Conservation (phyloP, 2,888 invertebrate genomes). For the Lasioglossum marginatum region DNA sequence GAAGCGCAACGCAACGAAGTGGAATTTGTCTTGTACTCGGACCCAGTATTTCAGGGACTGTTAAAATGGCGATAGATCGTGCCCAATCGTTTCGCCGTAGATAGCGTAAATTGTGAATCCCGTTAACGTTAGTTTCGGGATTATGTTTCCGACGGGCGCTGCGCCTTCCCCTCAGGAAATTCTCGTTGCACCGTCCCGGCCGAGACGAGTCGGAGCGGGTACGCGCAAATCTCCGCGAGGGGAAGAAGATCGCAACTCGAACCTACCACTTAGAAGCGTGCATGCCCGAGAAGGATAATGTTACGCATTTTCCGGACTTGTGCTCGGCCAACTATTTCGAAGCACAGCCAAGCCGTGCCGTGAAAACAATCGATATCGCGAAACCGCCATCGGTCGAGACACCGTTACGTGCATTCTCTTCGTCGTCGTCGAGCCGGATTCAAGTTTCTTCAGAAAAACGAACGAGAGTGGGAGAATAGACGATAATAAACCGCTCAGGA, state of each 20-base stretch:
- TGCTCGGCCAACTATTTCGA: slow-evolving; percentile 57
- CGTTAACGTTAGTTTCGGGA: slow-evolving; percentile 2
- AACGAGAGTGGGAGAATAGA: slow-evolving; percentile 45
- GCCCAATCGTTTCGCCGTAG: neutral
- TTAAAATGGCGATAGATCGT: neutral
- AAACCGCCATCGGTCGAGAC: slow-evolving; percentile 48
- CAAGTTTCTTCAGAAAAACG: neutral
- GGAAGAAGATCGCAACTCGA: slow-evolving; percentile 45
- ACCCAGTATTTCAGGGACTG: neutral
- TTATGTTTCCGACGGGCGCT: neutral
- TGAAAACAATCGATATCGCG: slow-evolving; percentile 64
- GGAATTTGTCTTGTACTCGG: neutral
- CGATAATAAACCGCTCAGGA: slow-evolving; percentile 55
- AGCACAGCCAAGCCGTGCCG: slow-evolving; percentile 45
- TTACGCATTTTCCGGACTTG: slow-evolving; percentile 65
- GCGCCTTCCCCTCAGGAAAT: slow-evolving; percentile 25
- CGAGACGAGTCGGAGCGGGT: neutral
- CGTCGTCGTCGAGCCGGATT: neutral
- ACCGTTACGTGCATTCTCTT: slow-evolving; percentile 10
- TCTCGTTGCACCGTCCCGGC: neutral
- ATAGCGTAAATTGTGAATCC: neutral
- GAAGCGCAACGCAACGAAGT: neutral
- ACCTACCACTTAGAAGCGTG: slow-evolving; percentile 55
- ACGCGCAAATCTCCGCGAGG: slow-evolving; percentile 28
- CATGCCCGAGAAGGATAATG: slow-evolving; percentile 60